phyloP scores from a whole-genome alignment of 2,797 vertebrate species.

The Cossypha niveicapilla region DNA sequence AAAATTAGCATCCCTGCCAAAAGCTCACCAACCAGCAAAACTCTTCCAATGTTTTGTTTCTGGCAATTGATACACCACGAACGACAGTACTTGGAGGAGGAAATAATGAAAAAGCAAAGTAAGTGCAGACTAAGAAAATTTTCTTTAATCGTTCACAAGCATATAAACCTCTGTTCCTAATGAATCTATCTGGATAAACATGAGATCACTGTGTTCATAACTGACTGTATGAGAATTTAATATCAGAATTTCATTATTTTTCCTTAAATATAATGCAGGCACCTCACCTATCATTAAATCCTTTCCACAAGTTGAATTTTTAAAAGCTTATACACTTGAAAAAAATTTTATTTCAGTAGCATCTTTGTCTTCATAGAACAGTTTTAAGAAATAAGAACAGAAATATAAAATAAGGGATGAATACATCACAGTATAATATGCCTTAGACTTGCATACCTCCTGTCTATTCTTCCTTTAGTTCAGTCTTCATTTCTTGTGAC shows the following conservation, averaged over 20 bases:
- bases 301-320: neutral
- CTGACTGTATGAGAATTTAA: neutral
- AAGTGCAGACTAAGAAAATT: neutral
- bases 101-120: neutral
- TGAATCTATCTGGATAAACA: neutral
- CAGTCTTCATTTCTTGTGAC: neutral
- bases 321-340: neutral
- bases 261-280: neutral
- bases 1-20: neutral
- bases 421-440: neutral
- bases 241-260: neutral
- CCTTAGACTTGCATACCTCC: neutral
- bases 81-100: neutral
- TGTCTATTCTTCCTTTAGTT: neutral
- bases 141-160: neutral
- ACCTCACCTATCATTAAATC: neutral
- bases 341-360: neutral
- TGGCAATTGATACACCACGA: neutral
- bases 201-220: neutral
- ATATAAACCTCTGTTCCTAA: neutral
- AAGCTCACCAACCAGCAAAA: neutral
- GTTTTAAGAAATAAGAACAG: neutral
- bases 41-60: neutral
- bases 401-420: neutral
- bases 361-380: neutral